These are phyloP conservation scores for Ennomos erosarius DNA, from an alignment of 2,888 invertebrate species.

Conservation along the genomic window DNA sequence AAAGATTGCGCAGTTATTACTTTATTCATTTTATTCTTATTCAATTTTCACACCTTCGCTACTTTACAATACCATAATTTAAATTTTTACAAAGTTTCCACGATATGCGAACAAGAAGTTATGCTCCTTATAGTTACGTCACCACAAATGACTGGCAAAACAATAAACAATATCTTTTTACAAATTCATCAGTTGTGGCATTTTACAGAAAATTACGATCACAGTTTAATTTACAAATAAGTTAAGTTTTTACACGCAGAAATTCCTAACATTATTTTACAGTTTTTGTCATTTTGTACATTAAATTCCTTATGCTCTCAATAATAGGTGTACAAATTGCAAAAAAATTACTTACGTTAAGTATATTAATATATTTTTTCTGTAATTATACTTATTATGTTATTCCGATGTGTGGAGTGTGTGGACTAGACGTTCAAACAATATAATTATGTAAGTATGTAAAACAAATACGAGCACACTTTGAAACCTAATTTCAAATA, in stretches of 20 bases:
- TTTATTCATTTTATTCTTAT: constrained; percentile 53
- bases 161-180: constrained; percentile 4
- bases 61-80: constrained; percentile 61
- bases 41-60: constrained; percentile 72
- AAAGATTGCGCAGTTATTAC: constrained; percentile 1
- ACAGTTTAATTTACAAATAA: constrained; percentile 26
- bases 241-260: constrained; percentile 19
- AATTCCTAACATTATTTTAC: constrained; percentile 1
- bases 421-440: too few species aligned
- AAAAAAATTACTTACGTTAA: too few species aligned
- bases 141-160: constrained; percentile 7
- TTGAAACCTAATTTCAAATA: too few species aligned
- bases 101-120: constrained; percentile 74
- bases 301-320: constrained; percentile 13
- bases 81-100: constrained; percentile 61
- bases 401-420: too few species aligned
- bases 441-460: too few species aligned
- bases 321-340: background rate
- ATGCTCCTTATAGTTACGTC: constrained; percentile 59
- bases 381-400: too few species aligned
- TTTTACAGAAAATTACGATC: constrained; percentile 26
- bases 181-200: constrained; percentile 10
- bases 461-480: too few species aligned
- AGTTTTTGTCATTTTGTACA: constrained; percentile 25
- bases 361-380: too few species aligned